Percentiles rank a stretch among this genome's conserved stretches.
Evolutionary conservation across 1,140 invertebrate genomes (phyloP).

Genomic region (Trigoniulus corallinus): DNA sequence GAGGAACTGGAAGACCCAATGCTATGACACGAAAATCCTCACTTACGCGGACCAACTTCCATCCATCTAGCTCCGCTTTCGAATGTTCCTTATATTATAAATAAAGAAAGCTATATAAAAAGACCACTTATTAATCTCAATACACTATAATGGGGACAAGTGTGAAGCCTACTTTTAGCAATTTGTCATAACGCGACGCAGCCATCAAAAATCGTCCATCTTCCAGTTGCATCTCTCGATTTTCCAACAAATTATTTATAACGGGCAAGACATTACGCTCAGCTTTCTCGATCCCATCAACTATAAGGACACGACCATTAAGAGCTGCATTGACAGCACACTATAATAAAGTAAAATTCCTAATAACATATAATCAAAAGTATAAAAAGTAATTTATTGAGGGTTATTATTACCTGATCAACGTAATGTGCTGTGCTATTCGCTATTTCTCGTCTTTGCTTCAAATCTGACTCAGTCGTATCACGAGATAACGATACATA

Average conservation of each 20-base stretch:
- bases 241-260: conserved; percentile 96
- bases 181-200: conserved; percentile 72
- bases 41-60: conserved; percentile 73
- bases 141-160: conserved; percentile 6
- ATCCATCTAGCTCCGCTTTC: conserved; percentile 56
- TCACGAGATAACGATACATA: conserved; percentile 86
- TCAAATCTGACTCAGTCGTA: conserved; percentile 91
- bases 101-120: conserved; percentile 4
- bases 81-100: conserved; percentile 45
- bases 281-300: conserved; percentile 95
- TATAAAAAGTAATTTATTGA: conserved; percentile 1
- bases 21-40: conserved; percentile 86
- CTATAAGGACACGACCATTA: conserved; percentile 71
- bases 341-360: conserved; percentile 25
- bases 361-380: neutral
- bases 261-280: conserved; percentile 93
- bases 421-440: conserved; percentile 74
- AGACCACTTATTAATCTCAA: neutral
- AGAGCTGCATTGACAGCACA: conserved; percentile 79
- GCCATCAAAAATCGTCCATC: conserved; percentile 87
- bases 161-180: conserved; percentile 57
- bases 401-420: conserved; percentile 87
- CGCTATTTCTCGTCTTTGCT: conserved; percentile 83
- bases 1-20: conserved; percentile 71
- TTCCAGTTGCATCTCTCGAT: conserved; percentile 95